Percentiles rank a stretch among this genome's conserved stretches.
phyloP scores from a whole-genome alignment of 2,797 vertebrate genomes.

The Pygocentrus nattereri region DNA sequence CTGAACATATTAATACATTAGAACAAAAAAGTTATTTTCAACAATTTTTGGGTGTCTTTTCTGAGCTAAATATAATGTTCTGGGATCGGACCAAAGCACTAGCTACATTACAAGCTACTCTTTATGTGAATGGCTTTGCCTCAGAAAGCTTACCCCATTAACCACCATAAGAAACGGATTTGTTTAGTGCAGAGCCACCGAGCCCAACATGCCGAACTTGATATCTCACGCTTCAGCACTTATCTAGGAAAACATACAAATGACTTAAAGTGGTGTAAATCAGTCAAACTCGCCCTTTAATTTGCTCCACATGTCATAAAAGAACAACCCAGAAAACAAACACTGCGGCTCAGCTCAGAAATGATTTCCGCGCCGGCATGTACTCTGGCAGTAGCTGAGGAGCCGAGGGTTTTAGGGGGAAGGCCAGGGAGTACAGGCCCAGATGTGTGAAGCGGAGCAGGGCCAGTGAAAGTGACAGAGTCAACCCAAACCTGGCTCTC shows the following conservation, averaged over 20 bases:
- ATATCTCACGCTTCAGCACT: constrained; percentile 47
- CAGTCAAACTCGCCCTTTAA: constrained; percentile 86
- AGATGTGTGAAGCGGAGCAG: constrained; percentile 37
- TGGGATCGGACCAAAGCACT: constrained; percentile 3
- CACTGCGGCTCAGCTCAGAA: constrained; percentile 39
- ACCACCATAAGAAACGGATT: constrained; percentile 39
- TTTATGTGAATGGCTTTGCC: constrained; percentile 24
- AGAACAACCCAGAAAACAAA: constrained; percentile 58
- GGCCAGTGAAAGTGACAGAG: constrained; percentile 68
- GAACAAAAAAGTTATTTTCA: not conserved
- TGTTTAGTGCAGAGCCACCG: constrained; percentile 11
- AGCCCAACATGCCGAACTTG: constrained; percentile 25
- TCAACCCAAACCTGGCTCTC: constrained; percentile 70
- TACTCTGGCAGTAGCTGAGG: constrained; percentile 23
- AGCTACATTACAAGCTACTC: constrained; percentile 24
- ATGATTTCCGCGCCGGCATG: constrained; percentile 33
- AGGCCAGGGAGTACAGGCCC: constrained; percentile 33
- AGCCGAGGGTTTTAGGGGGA: constrained; percentile 31
- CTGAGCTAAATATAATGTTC: not conserved
- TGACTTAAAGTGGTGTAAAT: constrained; percentile 91
- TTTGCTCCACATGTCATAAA: constrained; percentile 84
- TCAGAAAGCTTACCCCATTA: constrained; percentile 29
- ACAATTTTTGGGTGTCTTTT: too few relatives aligned
- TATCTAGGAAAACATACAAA: constrained; percentile 82
- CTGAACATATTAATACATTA: not conserved